Conservation (phyloP, 2,888 invertebrate genomes). For the Drosophila paracracens region DNA sequence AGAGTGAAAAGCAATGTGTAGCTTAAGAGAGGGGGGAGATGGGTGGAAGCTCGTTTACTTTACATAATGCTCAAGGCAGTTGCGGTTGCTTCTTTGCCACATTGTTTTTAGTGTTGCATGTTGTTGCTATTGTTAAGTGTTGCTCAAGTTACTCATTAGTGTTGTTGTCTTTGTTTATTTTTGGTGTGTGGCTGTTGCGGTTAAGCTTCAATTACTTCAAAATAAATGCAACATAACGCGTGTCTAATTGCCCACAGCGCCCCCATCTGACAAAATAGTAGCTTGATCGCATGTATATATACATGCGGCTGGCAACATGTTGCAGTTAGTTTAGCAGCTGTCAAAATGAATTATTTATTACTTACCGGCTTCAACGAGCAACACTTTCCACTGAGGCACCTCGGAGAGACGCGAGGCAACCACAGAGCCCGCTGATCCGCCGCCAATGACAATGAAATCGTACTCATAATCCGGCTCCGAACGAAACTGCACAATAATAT, state of each 20-base stretch:
- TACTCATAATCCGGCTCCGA: conserved; percentile 85
- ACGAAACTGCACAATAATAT: conserved; percentile 78
- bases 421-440: conserved; percentile 85
- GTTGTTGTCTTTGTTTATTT: conserved; percentile 45
- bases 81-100: conserved; percentile 71
- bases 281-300: neutral
- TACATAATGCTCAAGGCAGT: conserved; percentile 73
- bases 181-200: conserved; percentile 50
- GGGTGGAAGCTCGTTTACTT: conserved; percentile 60
- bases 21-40: conserved; percentile 4
- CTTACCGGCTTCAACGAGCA: conserved; percentile 85
- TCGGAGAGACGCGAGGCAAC: conserved; percentile 85
- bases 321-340: conserved; percentile 24
- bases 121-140: conserved; percentile 64
- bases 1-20: conserved; percentile 14
- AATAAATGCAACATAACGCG: conserved; percentile 75
- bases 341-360: conserved; percentile 44
- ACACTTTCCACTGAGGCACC: conserved; percentile 84
- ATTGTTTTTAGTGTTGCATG: conserved; percentile 54
- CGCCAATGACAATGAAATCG: conserved; percentile 85
- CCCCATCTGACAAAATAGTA: conserved; percentile 21
- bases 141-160: conserved; percentile 60
- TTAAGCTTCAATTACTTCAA: conserved; percentile 78
- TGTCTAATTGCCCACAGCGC: conserved; percentile 67
- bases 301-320: conserved; percentile 48